Evolutionary conservation across 2,113 vertebrate genomes (phyloP), one percentile per base, ranked within the genome.

Genomic region (Malurus elegans): DNA sequence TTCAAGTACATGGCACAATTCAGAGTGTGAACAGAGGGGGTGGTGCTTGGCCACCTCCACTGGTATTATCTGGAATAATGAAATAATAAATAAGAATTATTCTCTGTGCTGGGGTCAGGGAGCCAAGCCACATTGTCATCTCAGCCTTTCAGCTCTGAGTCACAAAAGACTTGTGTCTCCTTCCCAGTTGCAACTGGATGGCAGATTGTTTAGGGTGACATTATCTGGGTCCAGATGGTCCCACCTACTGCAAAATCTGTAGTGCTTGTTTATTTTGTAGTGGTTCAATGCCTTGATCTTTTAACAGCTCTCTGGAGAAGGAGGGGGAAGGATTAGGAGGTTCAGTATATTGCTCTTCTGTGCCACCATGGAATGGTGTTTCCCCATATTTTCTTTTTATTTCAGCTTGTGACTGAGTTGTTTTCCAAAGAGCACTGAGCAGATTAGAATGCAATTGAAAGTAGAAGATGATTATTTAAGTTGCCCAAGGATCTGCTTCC

Each of bases 201-300:
- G 86, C 95, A 98, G 95, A 97, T 93, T 96, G 93, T 88, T 82
- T 94, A 93, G 96, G 90, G 83, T 97, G 94, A 84, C 66, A 85
- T 95, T 87, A 69, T 70, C 74, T 84, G 72, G 32, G 48, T 93
- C 72, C 96, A 97, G 95, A 97, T 96, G 97, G 97, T 95, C 56
- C 92, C 91, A 95, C 95, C 96, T 94, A 96, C 93, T 88, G 50
- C 79, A 93, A 94, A 95, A 91, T 94, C 91, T 86, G 95, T 74
- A 62, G 23, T 81, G 31, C 87, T 95, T 95, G 44, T 96, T 97
- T 96, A 79, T 90, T 96, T 91, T 91, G 36, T 80, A 76, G 64
- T 78, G 85, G 67, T 88, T 94, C 91, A 95, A 21, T 90, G 79
- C 83, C 95, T 91, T 96, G 96, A 92, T 95, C 94, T 97, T 95